Base-by-base conservation (phyloP, 1,140 invertebrate genomes). In the Drosophila lini region DNA sequence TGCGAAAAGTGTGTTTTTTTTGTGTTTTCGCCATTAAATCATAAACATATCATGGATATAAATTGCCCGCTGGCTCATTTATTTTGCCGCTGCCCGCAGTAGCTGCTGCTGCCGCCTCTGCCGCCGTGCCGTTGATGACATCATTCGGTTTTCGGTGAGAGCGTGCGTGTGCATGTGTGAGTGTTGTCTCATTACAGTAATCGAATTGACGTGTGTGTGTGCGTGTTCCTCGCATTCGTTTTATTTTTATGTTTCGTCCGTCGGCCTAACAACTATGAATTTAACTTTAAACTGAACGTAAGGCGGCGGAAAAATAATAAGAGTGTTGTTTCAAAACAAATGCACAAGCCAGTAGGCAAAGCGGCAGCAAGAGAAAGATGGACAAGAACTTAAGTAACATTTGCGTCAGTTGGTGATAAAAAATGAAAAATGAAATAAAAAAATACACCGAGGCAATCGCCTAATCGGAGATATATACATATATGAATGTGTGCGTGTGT, bases 41-140 rank as follows among this genome's bases (percentile, higher is more conserved):
- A 71, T 61, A 77, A 88, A 80, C 88, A 83, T 80, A 89, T 89
- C 84, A 88, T 84, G 80, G 84, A 89, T 89, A 89, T 55, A 88
- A 88, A 83, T 86, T 88, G 80, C 59, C 73, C 79, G 73, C 80
- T 70, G 69, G 55, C 76, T 68, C 64, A 69, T 69, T 65, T 69
- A 78, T 80, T 80, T 82, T 60, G 73, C 70, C 67, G 69, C 53
- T 64, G 55, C 36, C 62, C 67, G 38, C 60, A 31, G 57, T 80
- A 59, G 69, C 62, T 40, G 48, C 67, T 45, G 19, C 71, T 36
- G 69, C 74, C 34, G 42, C 55, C 55, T 64, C 65, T 47, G 62
- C 73, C 61, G 61, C 67, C 78, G 58, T 75, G 32, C 64, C 84
- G 81, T 80, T 81, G 84, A 88, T 88, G 84, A 88, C 84, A 88